A percentile compares a stretch with the other conserved stretches of the same genome.
Conservation (phyloP, 2,113 vertebrate species). For the Otis tarda region DNA sequence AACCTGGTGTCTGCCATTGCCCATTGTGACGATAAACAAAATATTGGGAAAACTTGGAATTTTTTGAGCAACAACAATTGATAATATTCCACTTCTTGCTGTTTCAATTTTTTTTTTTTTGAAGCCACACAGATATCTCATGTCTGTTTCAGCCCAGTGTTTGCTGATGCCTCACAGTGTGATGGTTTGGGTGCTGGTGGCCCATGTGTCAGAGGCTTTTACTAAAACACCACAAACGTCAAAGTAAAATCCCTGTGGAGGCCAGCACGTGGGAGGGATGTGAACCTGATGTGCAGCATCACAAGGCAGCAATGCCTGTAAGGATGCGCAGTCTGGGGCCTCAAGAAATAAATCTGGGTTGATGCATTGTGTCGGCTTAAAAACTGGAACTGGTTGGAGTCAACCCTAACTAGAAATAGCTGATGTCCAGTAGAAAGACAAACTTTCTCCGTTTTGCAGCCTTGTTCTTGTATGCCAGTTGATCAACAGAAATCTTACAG, state of each 20-base stretch:
- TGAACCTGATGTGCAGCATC: background rate
- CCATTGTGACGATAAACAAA: background rate
- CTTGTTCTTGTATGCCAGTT: no score
- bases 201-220: background rate
- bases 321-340: background rate
- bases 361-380: background rate
- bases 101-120: no score
- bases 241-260: background rate
- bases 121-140: background rate
- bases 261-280: background rate
- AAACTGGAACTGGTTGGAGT: background rate
- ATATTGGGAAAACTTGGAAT: background rate
- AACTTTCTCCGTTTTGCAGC: no score
- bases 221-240: background rate
- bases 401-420: no score
- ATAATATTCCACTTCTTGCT: background rate
- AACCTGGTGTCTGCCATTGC: background rate
- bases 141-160: background rate
- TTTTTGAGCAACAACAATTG: background rate
- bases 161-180: background rate
- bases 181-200: background rate
- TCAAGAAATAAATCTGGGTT: background rate
- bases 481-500: no score
- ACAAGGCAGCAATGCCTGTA: background rate
- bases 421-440: no score